phyloP scores from a whole-genome alignment of 2,888 invertebrate genomes.

The Mesorhabditis sp. region DNA sequence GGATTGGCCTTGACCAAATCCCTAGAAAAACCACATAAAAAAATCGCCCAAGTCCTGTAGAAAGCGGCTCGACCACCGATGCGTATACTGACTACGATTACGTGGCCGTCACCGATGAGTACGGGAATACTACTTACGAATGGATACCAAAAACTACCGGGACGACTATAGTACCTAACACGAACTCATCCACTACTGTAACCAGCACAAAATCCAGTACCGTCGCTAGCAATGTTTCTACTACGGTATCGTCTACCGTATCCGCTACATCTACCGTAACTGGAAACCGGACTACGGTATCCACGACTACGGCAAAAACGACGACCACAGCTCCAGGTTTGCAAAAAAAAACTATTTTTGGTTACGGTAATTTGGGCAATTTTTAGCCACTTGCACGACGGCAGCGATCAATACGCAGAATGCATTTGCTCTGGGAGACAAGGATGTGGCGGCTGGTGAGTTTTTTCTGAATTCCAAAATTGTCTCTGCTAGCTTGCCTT shows the following conservation, averaged over 20 bases:
- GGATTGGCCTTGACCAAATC: too few species aligned
- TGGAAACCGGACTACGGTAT: background rate
- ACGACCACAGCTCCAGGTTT: constrained; percentile 4
- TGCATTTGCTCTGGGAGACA: background rate
- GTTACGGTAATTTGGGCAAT: background rate
- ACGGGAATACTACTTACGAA: too few species aligned
- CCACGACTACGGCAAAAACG: background rate
- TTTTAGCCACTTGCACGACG: background rate
- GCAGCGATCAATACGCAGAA: background rate
- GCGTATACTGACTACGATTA: background rate
- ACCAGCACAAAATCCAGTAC: too few species aligned
- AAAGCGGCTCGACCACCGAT: background rate
- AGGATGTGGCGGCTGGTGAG: too few species aligned
- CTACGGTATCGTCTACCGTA: too few species aligned
- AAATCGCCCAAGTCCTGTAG: background rate
- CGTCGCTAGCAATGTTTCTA: too few species aligned
- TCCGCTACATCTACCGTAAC: background rate
- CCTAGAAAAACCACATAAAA: background rate
- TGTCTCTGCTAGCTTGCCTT: background rate
- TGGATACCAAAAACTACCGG: too few species aligned
- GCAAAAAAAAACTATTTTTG: background rate
- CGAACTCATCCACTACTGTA: too few species aligned
- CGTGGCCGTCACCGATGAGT: background rate
- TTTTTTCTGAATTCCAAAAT: too few species aligned
- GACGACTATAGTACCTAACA: too few species aligned